These are phyloP conservation scores for Setophaga kirtlandii DNA, from an alignment of 2,113 vertebrate genomes.

Conservation along the genomic window DNA sequence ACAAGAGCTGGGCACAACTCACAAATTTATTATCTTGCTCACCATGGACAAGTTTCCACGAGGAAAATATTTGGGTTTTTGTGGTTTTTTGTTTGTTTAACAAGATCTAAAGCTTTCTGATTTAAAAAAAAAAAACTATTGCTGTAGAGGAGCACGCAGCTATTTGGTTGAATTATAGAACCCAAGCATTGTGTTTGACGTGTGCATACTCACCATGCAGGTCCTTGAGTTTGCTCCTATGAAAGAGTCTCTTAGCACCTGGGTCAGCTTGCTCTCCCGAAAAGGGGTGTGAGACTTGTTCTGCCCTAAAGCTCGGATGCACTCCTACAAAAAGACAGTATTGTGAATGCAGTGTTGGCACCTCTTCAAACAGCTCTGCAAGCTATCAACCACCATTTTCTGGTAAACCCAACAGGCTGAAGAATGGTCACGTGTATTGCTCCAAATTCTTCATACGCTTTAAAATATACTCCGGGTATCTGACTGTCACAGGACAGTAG, in stretches of 20 bases:
- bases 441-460: neutral
- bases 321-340: constrained; percentile 80
- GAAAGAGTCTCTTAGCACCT: constrained; percentile 95
- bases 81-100: neutral
- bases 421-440: neutral
- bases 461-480: neutral
- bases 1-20: neutral
- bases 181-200: neutral
- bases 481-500: neutral
- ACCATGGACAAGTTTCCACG: neutral
- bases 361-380: neutral
- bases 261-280: constrained; percentile 95
- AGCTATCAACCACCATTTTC: neutral
- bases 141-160: neutral
- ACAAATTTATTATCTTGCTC: neutral
- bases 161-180: neutral
- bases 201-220: constrained; percentile 87
- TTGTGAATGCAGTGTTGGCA: neutral
- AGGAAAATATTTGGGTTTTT: neutral
- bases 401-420: neutral
- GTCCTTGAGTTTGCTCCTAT: constrained; percentile 94
- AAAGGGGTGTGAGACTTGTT: constrained; percentile 96
- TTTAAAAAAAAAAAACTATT: neutral
- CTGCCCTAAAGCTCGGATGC: constrained; percentile 94
- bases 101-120: neutral